A percentile compares a stretch with the other conserved stretches of the same genome.
These are phyloP conservation scores for Metopolophium dirhodum DNA, from an alignment of 1,140 invertebrate species.

Conservation along the genomic window DNA sequence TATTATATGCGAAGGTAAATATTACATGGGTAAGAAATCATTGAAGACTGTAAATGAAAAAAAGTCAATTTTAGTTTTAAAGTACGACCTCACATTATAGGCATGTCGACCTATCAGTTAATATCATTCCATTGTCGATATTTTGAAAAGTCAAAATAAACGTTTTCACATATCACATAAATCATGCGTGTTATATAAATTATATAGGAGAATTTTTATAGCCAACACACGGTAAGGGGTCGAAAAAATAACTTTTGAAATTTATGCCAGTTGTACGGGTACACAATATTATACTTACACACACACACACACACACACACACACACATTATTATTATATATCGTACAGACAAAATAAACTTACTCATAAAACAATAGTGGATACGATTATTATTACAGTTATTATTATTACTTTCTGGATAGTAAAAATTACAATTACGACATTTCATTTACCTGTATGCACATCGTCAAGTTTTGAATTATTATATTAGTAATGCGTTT, in stretches of 20 bases:
- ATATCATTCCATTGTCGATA: not conserved
- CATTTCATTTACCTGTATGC: not conserved
- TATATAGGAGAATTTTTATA: constrained; percentile 2
- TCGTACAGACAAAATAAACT: constrained; percentile 5
- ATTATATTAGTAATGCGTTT: not conserved
- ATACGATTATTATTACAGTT: not conserved
- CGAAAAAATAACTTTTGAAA: constrained; percentile 13
- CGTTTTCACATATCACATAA: not conserved
- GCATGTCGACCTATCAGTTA: not conserved
- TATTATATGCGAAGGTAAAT: not conserved
- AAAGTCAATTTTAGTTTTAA: not conserved
- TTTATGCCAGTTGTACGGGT: not conserved
- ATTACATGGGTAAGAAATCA: not conserved
- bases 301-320: constrained; percentile 11
- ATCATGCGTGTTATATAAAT: not conserved
- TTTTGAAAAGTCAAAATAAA: not conserved
- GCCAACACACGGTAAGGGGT: not conserved
- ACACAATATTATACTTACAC: not conserved
- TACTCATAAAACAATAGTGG: constrained; percentile 26
- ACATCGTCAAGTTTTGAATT: constrained; percentile 19
- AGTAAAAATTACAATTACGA: constrained; percentile 24
- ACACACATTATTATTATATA: constrained; percentile 14
- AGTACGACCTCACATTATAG: not conserved
- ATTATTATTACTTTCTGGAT: not conserved
- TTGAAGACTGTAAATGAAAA: not conserved